Base-by-base conservation (phyloP, 1,140 invertebrate genomes). In the Globodera ellingtonae region DNA sequence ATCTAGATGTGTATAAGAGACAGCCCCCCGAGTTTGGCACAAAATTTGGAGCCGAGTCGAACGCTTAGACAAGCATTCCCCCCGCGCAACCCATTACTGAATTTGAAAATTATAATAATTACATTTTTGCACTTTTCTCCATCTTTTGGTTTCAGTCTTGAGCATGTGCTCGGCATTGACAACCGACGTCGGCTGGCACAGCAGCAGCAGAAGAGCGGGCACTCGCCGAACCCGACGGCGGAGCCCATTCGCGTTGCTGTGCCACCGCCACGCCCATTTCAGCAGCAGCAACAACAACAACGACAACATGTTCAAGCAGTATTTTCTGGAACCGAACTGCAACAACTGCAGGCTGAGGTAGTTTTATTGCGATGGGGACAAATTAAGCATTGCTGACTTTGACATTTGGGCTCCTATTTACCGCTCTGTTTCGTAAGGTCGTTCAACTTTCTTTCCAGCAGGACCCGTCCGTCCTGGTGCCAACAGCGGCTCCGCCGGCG, bases 141-240 rank as follows among this genome's bases (percentile, higher is more conserved):
- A 35, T 35, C 35, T 35, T 44, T 76, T 76, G 9, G 62, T 59
- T 74, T 72, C 67, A 82, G 81, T 47, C 50, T 70, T 44, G 81
- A 82, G 48, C 81, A 82, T 72, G 80, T 81, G 21, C 59, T 81
- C 18, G 72, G 73, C 46, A 52, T 50, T 47, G 59, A 70, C 21
- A 52, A 44, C 48, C n/a, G 67, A 35, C 77, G 70, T 21, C 77
- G 67, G 46, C 46, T 72, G 15, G 6, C n/a, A 15, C 5, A 9
- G 24, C 67, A 9, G 18, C 10, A 70, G 7, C 9, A 18, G 9
- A 70, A 21, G 9, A 10, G 8, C 10, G 67, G 67, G 1, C 24
- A 70, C 35, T 70, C 56, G 8, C 46, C 67, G 46, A 70, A 35
- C 9, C n/a, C 67, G 46, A 6, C 66, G 24, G 21, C 7, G 52